phyloP scores from a whole-genome alignment of 2,113 vertebrate species.

The Megaceryle torquata region DNA sequence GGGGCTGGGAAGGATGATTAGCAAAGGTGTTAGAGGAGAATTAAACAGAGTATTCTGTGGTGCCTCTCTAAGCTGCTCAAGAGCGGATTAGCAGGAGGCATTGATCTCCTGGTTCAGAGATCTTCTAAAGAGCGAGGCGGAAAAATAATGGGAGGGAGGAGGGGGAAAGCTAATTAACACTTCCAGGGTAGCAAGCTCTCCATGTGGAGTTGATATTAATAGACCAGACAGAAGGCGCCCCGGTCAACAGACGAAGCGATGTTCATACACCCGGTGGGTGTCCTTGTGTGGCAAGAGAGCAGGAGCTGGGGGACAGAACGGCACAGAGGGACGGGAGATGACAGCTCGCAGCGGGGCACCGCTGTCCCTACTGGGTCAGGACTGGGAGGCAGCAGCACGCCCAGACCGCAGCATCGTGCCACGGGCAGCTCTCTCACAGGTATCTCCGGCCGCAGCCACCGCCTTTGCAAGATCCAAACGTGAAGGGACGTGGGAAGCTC shows the following conservation, averaged over 20 bases:
- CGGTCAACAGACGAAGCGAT: not conserved
- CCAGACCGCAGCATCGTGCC: accelerated
- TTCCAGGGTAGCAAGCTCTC: constrained; percentile 20
- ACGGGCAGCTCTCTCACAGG: not conserved
- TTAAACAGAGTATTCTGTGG: constrained; percentile 24
- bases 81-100: constrained; percentile 58
- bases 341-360: not conserved
- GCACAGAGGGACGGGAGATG: not conserved
- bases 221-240: not conserved
- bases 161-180: constrained; percentile 41
- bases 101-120: constrained; percentile 56
- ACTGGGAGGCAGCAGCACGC: accelerated
- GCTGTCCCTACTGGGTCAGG: accelerated
- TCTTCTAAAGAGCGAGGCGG: constrained; percentile 24
- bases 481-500: not conserved
- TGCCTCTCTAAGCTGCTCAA: constrained; percentile 59
- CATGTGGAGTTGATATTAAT: not conserved
- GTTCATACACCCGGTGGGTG: not conserved
- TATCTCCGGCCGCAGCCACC: not conserved
- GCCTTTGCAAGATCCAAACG: not conserved
- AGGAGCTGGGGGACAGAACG: not conserved
- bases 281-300: accelerated
- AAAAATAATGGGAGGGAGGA: constrained; percentile 52
- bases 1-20: constrained; percentile 26
- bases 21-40: constrained; percentile 42